Evolutionary conservation across 1,140 invertebrate species (phyloP).

Genomic region (Drosophila kohkoa): DNA sequence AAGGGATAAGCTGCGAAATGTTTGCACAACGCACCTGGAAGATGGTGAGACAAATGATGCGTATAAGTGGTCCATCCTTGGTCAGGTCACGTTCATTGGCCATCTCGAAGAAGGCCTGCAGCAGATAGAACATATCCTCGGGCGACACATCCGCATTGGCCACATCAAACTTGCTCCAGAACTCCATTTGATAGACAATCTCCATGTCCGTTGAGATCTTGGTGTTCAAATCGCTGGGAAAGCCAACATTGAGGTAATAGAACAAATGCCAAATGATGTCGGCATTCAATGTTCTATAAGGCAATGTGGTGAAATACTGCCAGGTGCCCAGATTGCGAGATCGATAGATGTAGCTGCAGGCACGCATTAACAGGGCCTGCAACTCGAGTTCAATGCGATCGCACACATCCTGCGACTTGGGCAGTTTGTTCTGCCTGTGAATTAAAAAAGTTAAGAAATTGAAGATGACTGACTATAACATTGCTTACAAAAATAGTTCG

Average conservation of each 20-base stretch:
- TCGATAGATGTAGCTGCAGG: slow-evolving; percentile 90
- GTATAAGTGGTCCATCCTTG: slow-evolving; percentile 89
- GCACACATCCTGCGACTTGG: slow-evolving; percentile 86
- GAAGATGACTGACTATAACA: too few relatives aligned
- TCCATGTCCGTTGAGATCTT: slow-evolving; percentile 57
- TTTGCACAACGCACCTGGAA: slow-evolving; percentile 86
- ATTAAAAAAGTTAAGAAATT: background rate
- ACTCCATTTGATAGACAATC: slow-evolving; percentile 56
- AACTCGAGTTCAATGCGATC: slow-evolving; percentile 90
- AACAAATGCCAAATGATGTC: slow-evolving; percentile 90
- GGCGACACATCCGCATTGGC: slow-evolving; percentile 86
- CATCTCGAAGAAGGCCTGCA: slow-evolving; percentile 94
- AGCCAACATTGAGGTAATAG: slow-evolving; percentile 87
- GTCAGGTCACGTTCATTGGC: slow-evolving; percentile 87
- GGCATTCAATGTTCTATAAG: slow-evolving; percentile 89
- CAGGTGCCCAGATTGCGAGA: slow-evolving; percentile 91
- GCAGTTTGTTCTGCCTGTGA: slow-evolving; percentile 67
- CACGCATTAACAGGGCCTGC: slow-evolving; percentile 90
- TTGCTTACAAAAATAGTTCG: slow-evolving; percentile 71
- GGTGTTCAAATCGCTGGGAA: slow-evolving; percentile 64
- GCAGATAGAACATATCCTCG: slow-evolving; percentile 91
- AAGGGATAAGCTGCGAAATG: too few relatives aligned
- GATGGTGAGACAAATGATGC: slow-evolving; percentile 88
- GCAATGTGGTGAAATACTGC: slow-evolving; percentile 93
- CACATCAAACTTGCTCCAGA: slow-evolving; percentile 79